Evolutionary conservation across 2,113 vertebrate genomes (phyloP).

Genomic region (Edolisoma coerulescens): DNA sequence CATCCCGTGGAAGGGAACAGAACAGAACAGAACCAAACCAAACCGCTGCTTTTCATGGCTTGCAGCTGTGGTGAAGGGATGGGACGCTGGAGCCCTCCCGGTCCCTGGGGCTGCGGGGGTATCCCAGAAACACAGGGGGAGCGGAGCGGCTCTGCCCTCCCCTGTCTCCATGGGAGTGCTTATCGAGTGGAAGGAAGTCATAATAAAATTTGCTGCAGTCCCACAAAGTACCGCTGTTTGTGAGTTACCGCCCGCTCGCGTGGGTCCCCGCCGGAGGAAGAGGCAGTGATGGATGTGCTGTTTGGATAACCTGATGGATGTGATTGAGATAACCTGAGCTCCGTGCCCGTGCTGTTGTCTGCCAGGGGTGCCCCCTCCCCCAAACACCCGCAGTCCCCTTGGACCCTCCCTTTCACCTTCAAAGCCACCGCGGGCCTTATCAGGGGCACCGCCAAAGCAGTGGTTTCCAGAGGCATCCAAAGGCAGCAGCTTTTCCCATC

Average conservation of each 20-base stretch:
- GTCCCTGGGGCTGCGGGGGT: background rate
- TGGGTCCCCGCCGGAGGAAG: slow-evolving; percentile 4
- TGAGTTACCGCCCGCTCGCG: background rate
- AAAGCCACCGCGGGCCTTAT: background rate
- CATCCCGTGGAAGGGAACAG: background rate
- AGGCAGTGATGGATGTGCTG: slow-evolving; percentile 11
- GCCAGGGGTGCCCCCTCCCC: background rate
- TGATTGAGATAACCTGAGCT: slow-evolving; percentile 30
- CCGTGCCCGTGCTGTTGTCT: background rate
- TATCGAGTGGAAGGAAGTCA: slow-evolving; percentile 47
- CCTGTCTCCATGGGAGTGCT: slow-evolving; percentile 5
- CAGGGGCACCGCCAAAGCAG: background rate
- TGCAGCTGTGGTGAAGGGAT: slow-evolving; percentile 16
- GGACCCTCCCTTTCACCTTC: background rate
- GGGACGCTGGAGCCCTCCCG: background rate
- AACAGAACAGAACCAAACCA: background rate
- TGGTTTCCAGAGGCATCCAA: background rate
- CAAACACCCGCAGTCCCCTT: background rate
- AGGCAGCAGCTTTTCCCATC: background rate
- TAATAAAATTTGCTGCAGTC: background rate
- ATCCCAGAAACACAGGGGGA: background rate
- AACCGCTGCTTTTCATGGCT: background rate
- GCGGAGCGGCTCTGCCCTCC: background rate
- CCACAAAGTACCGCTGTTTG: slow-evolving; percentile 1
- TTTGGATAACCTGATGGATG: slow-evolving; percentile 50